Evolutionary conservation across 2,888 invertebrate species (phyloP), one percentile per base, ranked within the genome.

Genomic region (Drosophila prostipennis): DNA sequence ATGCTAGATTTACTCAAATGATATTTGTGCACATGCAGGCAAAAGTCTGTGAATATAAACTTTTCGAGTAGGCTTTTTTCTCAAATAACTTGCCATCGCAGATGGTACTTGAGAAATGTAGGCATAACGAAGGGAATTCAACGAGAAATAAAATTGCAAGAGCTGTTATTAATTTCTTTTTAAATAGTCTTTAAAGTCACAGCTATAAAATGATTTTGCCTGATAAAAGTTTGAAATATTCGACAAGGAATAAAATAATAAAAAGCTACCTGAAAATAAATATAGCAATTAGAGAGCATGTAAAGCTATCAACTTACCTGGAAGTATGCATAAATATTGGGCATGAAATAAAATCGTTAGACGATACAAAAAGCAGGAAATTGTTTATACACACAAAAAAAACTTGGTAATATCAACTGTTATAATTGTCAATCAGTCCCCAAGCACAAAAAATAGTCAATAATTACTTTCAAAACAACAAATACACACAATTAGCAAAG

Each of bases 1-100:
- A 48, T 46, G 34, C 53, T 43, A 54, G 34, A 60, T 59, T 72
- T 68, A 65, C 65, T 72, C 43, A 39, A 19, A 52, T 59, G 72
- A 67, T 72, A 74, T 54, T 70, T 58, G 72, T 59, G 58, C 64
- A 61, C 61, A 61, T 58, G 57, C 37, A 67, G 52, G 43, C 36
- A 65, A 63, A 60, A 54, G 54, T n/a, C 23, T 29, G 48, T 10
- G 26, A 58, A 8, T 32, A 34, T 43, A 51, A 64, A 69, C 48
- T 75, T 60, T 61, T 13, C 32, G 43, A 37, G 46, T 56, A 67
- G 63, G 72, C 74, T 26, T 36, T 19, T 40, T 46, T 40, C 29
- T 19, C 49, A 37, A 61, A 61, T 39, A 63, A 61, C 32, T 61
- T 61, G 63, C 61, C 14, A 23, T 14, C 5, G 29, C 46, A 16